Evolutionary conservation across 92 coral and sea anemone species (phyloP).

Genomic region (Diadumene lineata): DNA sequence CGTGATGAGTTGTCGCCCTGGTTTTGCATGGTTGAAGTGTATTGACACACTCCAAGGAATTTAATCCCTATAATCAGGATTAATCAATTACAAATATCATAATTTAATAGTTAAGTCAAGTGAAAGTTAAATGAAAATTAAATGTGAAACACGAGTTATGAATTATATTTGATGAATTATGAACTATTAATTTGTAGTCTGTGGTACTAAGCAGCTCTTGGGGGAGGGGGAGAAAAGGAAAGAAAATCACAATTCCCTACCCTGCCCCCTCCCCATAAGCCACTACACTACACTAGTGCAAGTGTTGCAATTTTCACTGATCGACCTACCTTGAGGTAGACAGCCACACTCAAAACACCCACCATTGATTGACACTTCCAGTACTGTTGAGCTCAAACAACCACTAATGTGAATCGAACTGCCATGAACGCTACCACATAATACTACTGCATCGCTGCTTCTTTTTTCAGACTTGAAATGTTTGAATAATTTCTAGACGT

Average conservation of each 20-base stretch:
- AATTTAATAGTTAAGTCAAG: too few species aligned
- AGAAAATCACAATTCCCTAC: too few species aligned
- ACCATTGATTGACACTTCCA: not conserved
- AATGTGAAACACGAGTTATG: too few species aligned
- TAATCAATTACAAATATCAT: too few species aligned
- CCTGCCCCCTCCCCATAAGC: too few species aligned
- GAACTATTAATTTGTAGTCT: too few species aligned
- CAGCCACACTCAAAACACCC: conserved; percentile 11
- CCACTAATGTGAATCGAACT: conserved; percentile 41
- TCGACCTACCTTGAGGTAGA: conserved; percentile 39
- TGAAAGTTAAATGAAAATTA: too few species aligned
- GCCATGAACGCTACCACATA: conserved; percentile 50
- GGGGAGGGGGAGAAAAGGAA: too few species aligned
- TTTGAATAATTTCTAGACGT: conserved; percentile 40
- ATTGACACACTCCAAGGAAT: conserved; percentile 60
- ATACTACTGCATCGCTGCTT: conserved; percentile 22
- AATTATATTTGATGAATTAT: too few species aligned
- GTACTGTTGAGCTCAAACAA: conserved; percentile 63
- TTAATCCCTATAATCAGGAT: conserved; percentile 68
- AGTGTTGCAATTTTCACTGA: not conserved
- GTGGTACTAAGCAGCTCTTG: too few species aligned
- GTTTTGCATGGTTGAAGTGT: conserved; percentile 17
- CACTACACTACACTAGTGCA: too few species aligned
- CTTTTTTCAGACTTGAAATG: conserved; percentile 22
- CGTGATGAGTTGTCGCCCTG: not conserved